Evolutionary conservation across 2,113 vertebrate species (phyloP), one percentile per base, ranked within the genome.

Genomic region (Pachypanchax playfairii): DNA sequence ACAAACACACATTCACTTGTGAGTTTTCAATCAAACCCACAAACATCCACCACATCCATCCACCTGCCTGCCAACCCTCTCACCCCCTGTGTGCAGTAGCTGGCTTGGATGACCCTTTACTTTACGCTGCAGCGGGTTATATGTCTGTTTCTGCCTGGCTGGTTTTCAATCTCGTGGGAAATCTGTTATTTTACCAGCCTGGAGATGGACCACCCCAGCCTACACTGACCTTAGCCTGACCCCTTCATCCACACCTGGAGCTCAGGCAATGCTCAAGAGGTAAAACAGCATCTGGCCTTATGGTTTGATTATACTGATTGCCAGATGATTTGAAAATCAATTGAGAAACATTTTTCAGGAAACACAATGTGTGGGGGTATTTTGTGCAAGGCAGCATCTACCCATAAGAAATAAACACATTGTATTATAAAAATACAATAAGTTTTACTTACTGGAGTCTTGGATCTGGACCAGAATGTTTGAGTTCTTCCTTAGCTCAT

Each of bases 61-160:
- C 38, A 49, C 65, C 63, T 49, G 31, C 55, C 58, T 42, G 64
- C 77, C 65, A 49, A 63, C 36, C 54, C 41, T 48, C 57, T 70
- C 63, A 73, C 75, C 80, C 75, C 68, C 65, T 35, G 48, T 69
- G 70, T 80, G 85, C 61, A 62, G 67, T 28, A 26, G 67, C 71
- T 80, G 66, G 65, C 68, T 25, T 13, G 53, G 65, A 56, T 85
- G 82, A 78, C 77, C 82, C 83, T 85, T 86, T 77, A 17, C 76
- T 85, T 82, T 80, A 65, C 54, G 71, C 75, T 78, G 82, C 80
- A 79, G 77, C 80, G 68, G 75, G 79, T 86, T 81, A 82, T 84
- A 73, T 73, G 77, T 80, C 83, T 82, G 65, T 76, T 80, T 83
- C 65, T 80, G 71, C 80, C 46, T 79, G 59, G 56, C 28, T 52